phyloP scores from a whole-genome alignment of 2,113 vertebrate genomes.

The Barbus barbus region DNA sequence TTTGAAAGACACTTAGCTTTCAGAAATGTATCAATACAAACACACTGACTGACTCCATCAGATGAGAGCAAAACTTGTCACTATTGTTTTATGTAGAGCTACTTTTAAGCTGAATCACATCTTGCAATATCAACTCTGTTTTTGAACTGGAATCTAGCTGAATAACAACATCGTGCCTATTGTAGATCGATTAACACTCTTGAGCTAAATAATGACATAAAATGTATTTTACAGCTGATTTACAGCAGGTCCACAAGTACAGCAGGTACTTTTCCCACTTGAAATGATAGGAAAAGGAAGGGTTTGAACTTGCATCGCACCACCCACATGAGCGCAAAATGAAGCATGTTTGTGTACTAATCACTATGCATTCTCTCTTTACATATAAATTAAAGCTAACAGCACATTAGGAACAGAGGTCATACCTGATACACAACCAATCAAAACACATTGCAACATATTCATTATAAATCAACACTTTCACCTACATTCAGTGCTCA shows the following conservation, averaged over 20 bases:
- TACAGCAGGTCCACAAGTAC: too few relatives aligned
- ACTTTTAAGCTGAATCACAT: not conserved
- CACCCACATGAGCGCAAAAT: not conserved
- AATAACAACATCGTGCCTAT: not conserved
- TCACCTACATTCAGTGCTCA: not conserved
- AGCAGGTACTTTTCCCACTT: not conserved
- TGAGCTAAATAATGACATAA: not conserved
- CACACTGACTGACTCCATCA: too few relatives aligned
- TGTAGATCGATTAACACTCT: not conserved
- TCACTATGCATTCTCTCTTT: not conserved
- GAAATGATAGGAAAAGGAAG: not conserved
- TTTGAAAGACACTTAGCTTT: too few relatives aligned
- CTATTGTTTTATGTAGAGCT: not conserved
- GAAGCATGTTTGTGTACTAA: not conserved
- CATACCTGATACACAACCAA: not conserved
- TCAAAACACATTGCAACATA: not conserved
- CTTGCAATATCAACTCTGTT: not conserved
- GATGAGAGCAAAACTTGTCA: not conserved
- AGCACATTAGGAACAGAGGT: not conserved
- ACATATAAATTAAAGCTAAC: not conserved
- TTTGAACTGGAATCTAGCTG: not conserved
- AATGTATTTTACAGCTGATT: not conserved
- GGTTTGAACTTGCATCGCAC: not conserved
- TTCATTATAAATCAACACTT: not conserved
- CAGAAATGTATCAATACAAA: too few relatives aligned